Conservation (phyloP, 2,113 vertebrate genomes). For the Psilopogon haemacephalus region DNA sequence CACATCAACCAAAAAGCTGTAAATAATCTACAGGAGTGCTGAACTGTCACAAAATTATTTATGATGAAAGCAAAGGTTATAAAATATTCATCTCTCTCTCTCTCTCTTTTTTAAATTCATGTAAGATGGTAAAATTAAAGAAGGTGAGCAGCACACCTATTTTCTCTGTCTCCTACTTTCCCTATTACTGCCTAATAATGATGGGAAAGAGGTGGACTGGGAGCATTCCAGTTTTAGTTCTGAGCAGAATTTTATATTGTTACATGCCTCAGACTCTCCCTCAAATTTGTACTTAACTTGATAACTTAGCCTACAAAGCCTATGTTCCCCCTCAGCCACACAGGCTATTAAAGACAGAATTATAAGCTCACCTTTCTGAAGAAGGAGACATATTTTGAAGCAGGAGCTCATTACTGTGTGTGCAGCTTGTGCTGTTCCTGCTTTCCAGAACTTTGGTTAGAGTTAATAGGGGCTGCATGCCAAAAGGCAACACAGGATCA, state of each 20-base stretch:
- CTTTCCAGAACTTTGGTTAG: not conserved
- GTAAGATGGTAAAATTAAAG: constrained; percentile 65
- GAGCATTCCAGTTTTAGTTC: not conserved
- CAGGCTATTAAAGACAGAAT: not conserved
- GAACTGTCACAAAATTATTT: constrained; percentile 75
- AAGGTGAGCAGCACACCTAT: constrained; percentile 47
- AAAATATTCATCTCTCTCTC: constrained; percentile 72
- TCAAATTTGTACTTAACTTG: not conserved
- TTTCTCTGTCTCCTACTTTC: constrained; percentile 35
- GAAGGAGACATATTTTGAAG: not conserved
- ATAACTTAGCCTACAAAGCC: not conserved
- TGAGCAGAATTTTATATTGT: not conserved
- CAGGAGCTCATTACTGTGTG: not conserved
- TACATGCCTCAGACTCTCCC: not conserved
- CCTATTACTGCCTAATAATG: not conserved
- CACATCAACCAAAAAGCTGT: constrained; percentile 64
- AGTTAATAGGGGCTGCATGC: not conserved
- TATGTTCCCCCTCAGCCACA: not conserved
- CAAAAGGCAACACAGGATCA: accelerated
- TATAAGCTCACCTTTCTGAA: not conserved
- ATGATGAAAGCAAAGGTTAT: constrained; percentile 72
- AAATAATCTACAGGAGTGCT: constrained; percentile 73
- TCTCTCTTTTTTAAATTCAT: constrained; percentile 56
- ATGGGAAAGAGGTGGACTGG: not conserved
- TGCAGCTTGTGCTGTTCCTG: not conserved